phyloP scores from a whole-genome alignment of 2,888 invertebrate genomes.

The Clepsis dumicolana region DNA sequence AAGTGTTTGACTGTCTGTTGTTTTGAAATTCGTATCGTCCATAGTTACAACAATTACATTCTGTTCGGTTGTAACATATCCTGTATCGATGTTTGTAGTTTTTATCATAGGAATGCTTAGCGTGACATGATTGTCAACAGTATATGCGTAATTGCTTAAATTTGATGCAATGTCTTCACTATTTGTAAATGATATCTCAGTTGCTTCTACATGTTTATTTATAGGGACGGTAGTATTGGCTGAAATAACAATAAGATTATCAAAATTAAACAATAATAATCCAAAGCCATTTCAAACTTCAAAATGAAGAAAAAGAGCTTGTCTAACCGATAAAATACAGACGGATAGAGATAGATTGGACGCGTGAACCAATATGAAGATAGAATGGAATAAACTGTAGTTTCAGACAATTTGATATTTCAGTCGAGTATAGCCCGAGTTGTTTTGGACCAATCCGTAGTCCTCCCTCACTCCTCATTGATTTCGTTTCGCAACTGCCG shows the following conservation, averaged over 20 bases:
- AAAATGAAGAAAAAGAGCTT: too few species aligned
- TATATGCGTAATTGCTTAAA: constrained; percentile 23
- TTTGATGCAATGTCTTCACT: not conserved
- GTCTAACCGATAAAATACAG: too few species aligned
- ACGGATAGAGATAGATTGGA: too few species aligned
- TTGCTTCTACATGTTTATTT: not conserved
- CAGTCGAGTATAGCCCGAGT: too few species aligned
- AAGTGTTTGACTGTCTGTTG: constrained; percentile 47
- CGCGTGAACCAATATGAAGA: too few species aligned
- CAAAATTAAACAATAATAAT: not conserved
- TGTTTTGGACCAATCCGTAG: too few species aligned
- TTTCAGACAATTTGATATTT: too few species aligned
- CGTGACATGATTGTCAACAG: constrained; percentile 24
- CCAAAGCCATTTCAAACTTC: too few species aligned
- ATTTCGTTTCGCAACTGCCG: too few species aligned
- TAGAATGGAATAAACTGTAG: too few species aligned
- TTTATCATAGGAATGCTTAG: not conserved
- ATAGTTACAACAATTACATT: constrained; percentile 16
- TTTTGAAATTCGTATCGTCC: constrained; percentile 44
- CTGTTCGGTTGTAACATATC: constrained; percentile 13
- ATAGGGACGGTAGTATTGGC: not conserved
- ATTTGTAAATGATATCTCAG: not conserved
- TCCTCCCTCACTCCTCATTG: too few species aligned
- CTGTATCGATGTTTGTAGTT: not conserved
- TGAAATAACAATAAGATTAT: not conserved